A percentile compares a stretch with the other conserved stretches of the same genome.
Conservation (phyloP, 2,797 vertebrate genomes). For the Typhlichthys eigenmanni region DNA sequence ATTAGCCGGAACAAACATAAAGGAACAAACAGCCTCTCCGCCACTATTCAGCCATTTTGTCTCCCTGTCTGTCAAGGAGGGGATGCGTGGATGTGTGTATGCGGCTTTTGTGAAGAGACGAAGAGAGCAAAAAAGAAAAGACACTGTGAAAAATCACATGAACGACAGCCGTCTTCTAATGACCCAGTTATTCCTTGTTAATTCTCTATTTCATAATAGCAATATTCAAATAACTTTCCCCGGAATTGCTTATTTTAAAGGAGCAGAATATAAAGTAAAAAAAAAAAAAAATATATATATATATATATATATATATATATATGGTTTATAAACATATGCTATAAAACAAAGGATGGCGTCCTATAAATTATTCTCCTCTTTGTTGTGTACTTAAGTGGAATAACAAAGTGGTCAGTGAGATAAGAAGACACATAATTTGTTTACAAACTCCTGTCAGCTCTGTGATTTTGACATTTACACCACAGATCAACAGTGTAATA, state of each 20-base stretch:
- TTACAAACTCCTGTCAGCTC: slow-evolving; percentile 63
- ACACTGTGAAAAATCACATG: slow-evolving; percentile 67
- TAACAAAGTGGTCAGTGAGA: slow-evolving; percentile 70
- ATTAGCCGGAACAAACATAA: slow-evolving; percentile 66
- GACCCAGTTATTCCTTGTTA: slow-evolving; percentile 34
- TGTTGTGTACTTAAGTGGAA: slow-evolving; percentile 74
- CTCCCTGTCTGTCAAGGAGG: slow-evolving; percentile 65
- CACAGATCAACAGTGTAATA: background rate
- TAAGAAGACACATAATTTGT: slow-evolving; percentile 65
- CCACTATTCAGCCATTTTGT: slow-evolving; percentile 78
- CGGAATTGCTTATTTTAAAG: slow-evolving; percentile 12
- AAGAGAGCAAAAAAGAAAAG: slow-evolving; percentile 40
- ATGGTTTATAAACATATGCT: background rate
- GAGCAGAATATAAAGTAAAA: slow-evolving; percentile 19
- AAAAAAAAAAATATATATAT: too few species aligned
- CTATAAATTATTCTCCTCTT: slow-evolving; percentile 43
- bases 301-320: background rate
- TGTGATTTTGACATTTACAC: slow-evolving; percentile 56
- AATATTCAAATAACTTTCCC: slow-evolving; percentile 18
- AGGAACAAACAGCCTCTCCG: slow-evolving; percentile 66
- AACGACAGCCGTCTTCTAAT: slow-evolving; percentile 43
- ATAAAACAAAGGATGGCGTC: background rate
- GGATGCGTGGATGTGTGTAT: slow-evolving; percentile 20
- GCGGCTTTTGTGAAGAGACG: slow-evolving; percentile 70
- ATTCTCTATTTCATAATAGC: slow-evolving; percentile 10